Percentiles rank a stretch among this genome's conserved stretches.
Evolutionary conservation across 2,797 vertebrate species (phyloP).

Genomic region (Siniperca undulata): DNA sequence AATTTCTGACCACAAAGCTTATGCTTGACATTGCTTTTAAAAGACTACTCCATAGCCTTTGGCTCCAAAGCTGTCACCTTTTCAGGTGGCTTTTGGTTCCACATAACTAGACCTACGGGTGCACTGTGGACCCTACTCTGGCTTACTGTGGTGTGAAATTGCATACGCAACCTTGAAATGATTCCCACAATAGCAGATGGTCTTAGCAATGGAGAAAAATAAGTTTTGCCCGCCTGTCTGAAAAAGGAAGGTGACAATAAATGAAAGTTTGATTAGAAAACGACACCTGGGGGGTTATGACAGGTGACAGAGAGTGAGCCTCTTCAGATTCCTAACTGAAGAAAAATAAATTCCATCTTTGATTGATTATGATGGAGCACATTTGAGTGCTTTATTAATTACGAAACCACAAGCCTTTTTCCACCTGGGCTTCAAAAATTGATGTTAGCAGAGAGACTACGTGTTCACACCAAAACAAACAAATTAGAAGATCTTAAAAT

Average conservation of each 20-base stretch:
- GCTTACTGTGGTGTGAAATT: slow-evolving; percentile 85
- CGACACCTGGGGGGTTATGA: slow-evolving; percentile 58
- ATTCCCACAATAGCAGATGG: slow-evolving; percentile 82
- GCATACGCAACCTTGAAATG: slow-evolving; percentile 83
- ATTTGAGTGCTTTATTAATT: slow-evolving; percentile 25
- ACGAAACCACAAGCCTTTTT: slow-evolving; percentile 8
- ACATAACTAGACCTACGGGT: slow-evolving; percentile 71
- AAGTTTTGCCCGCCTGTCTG: slow-evolving; percentile 56
- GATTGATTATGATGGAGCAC: slow-evolving; percentile 39
- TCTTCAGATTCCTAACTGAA: slow-evolving; percentile 20
- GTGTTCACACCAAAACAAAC: background rate
- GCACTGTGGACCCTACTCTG: slow-evolving; percentile 68
- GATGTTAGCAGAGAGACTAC: background rate
- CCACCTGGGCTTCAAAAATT: background rate
- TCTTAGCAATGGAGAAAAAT: slow-evolving; percentile 75
- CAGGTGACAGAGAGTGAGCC: slow-evolving; percentile 42
- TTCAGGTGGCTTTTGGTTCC: slow-evolving; percentile 74
- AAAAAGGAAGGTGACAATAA: slow-evolving; percentile 74
- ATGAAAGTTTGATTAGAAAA: slow-evolving; percentile 75
- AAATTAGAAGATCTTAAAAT: background rate
- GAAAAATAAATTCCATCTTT: slow-evolving; percentile 46
- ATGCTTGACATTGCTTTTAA: slow-evolving; percentile 57
- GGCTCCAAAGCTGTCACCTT: slow-evolving; percentile 42
- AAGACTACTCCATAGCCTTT: slow-evolving; percentile 41
- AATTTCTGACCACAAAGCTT: slow-evolving; percentile 44